Base-by-base conservation (phyloP, 2,797 vertebrate genomes). In the Enoplosus armatus region DNA sequence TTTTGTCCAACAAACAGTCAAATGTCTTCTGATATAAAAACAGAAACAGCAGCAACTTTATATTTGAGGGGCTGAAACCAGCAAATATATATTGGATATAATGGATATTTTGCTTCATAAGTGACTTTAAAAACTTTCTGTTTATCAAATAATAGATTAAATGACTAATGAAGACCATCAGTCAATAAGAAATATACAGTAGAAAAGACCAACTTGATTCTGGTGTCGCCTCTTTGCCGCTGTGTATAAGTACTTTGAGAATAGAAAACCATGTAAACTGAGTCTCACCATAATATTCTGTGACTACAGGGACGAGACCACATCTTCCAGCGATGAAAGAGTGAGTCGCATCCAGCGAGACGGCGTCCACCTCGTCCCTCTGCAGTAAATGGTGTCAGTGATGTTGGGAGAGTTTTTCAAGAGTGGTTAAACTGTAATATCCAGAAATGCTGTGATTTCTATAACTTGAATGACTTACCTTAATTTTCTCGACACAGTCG, bases 401-500 rank as follows among this genome's bases (percentile, higher is more conserved):
- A 83, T 66, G 80, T 79, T 86, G 50, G 31, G 70, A 43, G 22
- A 56, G 8, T 29, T 37, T 8, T 24, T 41, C 2, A 35, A 65
- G 5, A 51, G 8, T 64, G 3, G 45, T 27, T 5, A n/a, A 22
- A 41, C 6, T 11, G 35, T 9, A 5, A 33, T 5, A 64, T 35
- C 9, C 22, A 3, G 0, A 62, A 8, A 47, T 5, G 5, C 12
- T 60, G 53, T 12, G 26, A 24, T 58, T 24, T 16, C 5, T 5
- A 33, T 5, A 0, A 24, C 31, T 11, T 16, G 2, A 66, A 62
- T 12, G 6, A 56, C 86, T 86, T 82, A 94, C 97, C 96, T 98
- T 98, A 80, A 98, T 97, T 93, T 96, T 97, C 91, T 97, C 93
- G 3, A 98, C 96, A 82, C 97, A 98, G 87, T 96, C 92, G 1